phyloP scores from a whole-genome alignment of 2,113 vertebrate species.

The Nyctereutes procyonoides region DNA sequence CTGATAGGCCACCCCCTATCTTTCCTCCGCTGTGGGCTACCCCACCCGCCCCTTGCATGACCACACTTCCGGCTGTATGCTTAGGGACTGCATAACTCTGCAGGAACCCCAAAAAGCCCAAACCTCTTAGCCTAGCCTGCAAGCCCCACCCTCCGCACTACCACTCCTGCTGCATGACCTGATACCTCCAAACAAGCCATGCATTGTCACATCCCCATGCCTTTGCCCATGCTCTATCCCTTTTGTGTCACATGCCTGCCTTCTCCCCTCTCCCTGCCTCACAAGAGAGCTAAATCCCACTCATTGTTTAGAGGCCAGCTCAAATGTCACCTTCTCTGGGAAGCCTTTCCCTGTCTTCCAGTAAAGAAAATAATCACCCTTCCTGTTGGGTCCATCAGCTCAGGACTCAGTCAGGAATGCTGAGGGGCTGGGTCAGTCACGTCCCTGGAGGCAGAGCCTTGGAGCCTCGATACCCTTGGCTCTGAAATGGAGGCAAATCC shows the following conservation, averaged over 20 bases:
- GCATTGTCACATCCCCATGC: background rate
- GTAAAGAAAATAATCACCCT: slow-evolving; percentile 46
- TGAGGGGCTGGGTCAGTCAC: background rate
- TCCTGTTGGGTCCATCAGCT: slow-evolving; percentile 18
- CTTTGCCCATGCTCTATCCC: background rate
- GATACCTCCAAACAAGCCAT: background rate
- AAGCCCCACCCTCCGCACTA: background rate
- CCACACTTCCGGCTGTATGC: background rate
- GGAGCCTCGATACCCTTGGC: background rate
- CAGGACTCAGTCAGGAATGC: background rate
- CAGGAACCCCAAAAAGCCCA: background rate
- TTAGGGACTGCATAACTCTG: background rate
- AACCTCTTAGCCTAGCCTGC: background rate
- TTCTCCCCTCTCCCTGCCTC: background rate
- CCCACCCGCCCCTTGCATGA: background rate
- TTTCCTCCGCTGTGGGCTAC: background rate
- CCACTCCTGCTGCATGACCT: background rate
- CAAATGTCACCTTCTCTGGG: slow-evolving; percentile 45
- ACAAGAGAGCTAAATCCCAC: background rate
- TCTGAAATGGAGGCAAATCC: background rate
- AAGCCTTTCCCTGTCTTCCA: slow-evolving; percentile 31
- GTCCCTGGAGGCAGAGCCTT: background rate
- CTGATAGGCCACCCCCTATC: background rate
- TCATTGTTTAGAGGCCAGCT: slow-evolving; percentile 51
- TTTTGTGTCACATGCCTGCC: background rate